Conservation (phyloP, 2,113 vertebrate species). For the human region GRCh38 chr3:181617501-181618000, state of each 20-base stretch:
- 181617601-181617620: conserved; percentile 30
- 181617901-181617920: not conserved
- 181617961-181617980: not conserved
- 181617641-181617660: conserved; percentile 30
- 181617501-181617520: not conserved
- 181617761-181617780: not conserved
- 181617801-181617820: conserved; percentile 18
- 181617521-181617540: conserved; percentile 28
- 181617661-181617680: conserved; percentile 4
- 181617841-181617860: not conserved
- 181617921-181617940: not conserved
- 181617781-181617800: not conserved
- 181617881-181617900: not conserved
- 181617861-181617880: conserved; percentile 31
- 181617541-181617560: not conserved
- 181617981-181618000: not conserved
- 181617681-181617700: conserved; percentile 24
- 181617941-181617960: not conserved
- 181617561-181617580: not conserved
- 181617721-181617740: conserved; percentile 51
- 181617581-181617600: conserved; percentile 10
- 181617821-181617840: not conserved
- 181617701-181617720: conserved; percentile 8
- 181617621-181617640: conserved; percentile 5
- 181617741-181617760: conserved; percentile 12